Evolutionary conservation across 2,113 vertebrate genomes (phyloP).

Genomic region (Mus pahari): DNA sequence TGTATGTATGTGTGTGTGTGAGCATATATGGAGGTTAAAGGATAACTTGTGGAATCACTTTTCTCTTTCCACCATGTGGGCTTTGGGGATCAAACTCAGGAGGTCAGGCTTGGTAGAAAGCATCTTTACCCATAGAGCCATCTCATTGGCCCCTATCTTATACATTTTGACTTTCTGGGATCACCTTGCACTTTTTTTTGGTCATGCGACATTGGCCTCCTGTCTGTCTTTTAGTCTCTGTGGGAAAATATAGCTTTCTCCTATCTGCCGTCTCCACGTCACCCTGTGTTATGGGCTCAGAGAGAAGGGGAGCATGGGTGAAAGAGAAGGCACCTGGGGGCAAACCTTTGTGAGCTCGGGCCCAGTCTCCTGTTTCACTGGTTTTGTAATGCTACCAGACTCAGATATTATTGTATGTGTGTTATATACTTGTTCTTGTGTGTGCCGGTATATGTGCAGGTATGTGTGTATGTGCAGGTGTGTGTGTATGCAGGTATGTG

Average conservation of each 20-base stretch:
- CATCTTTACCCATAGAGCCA: background rate
- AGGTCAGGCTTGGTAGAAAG: background rate
- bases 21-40: background rate
- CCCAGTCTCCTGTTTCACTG: background rate
- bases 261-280: background rate
- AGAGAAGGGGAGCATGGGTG: background rate
- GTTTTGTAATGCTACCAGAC: background rate
- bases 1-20: background rate
- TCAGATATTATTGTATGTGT: background rate
- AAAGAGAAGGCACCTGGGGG: background rate
- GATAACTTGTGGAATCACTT: background rate
- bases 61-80: background rate
- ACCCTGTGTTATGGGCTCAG: background rate
- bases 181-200: background rate
- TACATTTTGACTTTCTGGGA: constrained; percentile 21
- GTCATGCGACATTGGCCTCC: background rate
- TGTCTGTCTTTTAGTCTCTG: background rate
- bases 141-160: background rate
- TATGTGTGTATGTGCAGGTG: too few species aligned
- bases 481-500: background rate
- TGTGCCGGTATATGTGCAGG: background rate
- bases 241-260: background rate
- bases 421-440: background rate
- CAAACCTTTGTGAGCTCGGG: background rate
- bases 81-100: background rate